Evolutionary conservation across 2,888 invertebrate species (phyloP).

Genomic region (Yponomeuta plumbellus): DNA sequence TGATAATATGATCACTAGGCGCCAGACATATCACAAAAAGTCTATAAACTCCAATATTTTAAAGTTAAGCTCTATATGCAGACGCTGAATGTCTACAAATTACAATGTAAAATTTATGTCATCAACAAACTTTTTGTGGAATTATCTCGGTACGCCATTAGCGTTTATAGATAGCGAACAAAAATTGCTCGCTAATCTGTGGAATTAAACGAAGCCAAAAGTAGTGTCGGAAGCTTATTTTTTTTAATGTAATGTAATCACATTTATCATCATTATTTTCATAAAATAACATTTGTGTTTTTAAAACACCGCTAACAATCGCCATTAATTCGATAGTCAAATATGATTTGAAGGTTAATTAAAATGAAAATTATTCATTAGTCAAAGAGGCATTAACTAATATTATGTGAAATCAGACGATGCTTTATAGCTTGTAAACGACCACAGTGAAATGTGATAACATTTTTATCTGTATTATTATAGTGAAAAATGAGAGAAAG

Average conservation of each 20-base stretch:
- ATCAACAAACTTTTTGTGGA: background rate
- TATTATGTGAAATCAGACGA: slow-evolving; percentile 3
- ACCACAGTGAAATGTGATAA: background rate
- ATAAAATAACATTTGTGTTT: background rate
- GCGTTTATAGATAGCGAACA: background rate
- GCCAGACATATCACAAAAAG: background rate
- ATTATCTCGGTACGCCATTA: background rate
- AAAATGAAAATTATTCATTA: background rate
- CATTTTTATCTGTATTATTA: background rate
- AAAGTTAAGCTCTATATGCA: background rate
- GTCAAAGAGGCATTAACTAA: background rate
- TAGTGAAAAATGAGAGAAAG: slow-evolving; percentile 1
- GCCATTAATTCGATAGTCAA: slow-evolving; percentile 3
- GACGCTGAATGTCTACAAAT: background rate
- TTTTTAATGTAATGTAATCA: background rate
- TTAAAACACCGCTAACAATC: background rate
- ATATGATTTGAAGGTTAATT: slow-evolving; percentile 3
- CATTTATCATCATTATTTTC: slow-evolving; percentile 2
- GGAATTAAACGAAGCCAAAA: background rate
- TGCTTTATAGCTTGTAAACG: background rate
- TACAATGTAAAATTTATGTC: background rate
- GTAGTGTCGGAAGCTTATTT: background rate
- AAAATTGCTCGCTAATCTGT: background rate
- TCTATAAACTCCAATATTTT: background rate
- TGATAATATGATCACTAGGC: background rate